Conservation (phyloP, 1,140 invertebrate genomes). For the Cylas formicarius region DNA sequence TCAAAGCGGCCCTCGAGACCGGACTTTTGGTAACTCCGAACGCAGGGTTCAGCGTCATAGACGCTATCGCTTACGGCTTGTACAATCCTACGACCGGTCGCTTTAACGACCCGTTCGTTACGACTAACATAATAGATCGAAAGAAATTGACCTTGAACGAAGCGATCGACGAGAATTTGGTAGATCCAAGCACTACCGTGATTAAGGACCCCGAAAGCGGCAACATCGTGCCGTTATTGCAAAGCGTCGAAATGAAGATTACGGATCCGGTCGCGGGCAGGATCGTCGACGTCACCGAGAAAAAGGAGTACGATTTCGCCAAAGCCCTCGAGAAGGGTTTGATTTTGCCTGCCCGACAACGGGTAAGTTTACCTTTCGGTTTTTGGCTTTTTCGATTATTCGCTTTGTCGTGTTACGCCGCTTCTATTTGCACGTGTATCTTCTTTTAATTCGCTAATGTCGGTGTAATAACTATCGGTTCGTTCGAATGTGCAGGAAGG, state of each 20-base stretch:
- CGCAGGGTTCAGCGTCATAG: conserved; percentile 69
- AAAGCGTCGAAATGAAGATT: conserved; percentile 66
- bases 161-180: conserved; percentile 66
- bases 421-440: no score
- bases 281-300: conserved; percentile 57
- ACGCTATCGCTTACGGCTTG: conserved; percentile 72
- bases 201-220: conserved; percentile 73
- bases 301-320: conserved; percentile 65
- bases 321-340: conserved; percentile 83
- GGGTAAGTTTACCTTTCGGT: conserved; percentile 85
- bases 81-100: conserved; percentile 73
- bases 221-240: conserved; percentile 65
- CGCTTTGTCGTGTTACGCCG: no score
- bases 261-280: conserved; percentile 69
- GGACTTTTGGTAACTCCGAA: conserved; percentile 69
- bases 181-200: conserved; percentile 78
- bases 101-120: conserved; percentile 72
- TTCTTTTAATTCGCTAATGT: no score
- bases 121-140: conserved; percentile 56
- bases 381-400: no score
- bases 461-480: no score
- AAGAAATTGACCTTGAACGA: conserved; percentile 67
- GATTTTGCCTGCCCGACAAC: conserved; percentile 80
- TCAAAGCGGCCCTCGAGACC: conserved; percentile 66
- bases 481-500: no score